A percentile compares a stretch with the other conserved stretches of the same genome.
phyloP scores from a whole-genome alignment of 2,888 invertebrate genomes.

The Leptogaster cylindrica region DNA sequence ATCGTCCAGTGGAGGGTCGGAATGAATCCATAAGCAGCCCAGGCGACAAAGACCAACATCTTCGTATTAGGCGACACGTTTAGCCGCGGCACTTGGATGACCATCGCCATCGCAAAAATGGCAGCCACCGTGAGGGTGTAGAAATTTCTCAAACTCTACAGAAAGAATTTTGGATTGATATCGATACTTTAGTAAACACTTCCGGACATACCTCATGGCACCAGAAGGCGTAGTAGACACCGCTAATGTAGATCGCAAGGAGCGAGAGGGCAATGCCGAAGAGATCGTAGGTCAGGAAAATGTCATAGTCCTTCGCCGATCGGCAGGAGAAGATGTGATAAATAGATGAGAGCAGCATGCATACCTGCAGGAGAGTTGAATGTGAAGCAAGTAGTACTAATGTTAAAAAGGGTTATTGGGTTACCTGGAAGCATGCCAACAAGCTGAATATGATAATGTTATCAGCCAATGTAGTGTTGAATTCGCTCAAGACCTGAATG shows the following conservation, averaged over 20 bases:
- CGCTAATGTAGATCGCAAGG: conserved; percentile 92
- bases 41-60: conserved; percentile 80
- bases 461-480: conserved; percentile 81
- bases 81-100: conserved; percentile 77
- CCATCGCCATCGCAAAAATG: conserved; percentile 82
- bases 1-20: conserved; percentile 92
- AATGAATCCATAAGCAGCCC: conserved; percentile 89
- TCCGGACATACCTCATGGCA: conserved; percentile 79
- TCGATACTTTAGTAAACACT: neutral
- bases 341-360: conserved; percentile 89
- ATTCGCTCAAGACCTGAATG: conserved; percentile 76
- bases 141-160: conserved; percentile 77
- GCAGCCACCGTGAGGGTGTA: conserved; percentile 82
- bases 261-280: conserved; percentile 92
- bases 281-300: conserved; percentile 88
- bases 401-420: too few relatives aligned
- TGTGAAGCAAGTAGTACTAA: too few relatives aligned
- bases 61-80: conserved; percentile 75
- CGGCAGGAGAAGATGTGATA: conserved; percentile 96
- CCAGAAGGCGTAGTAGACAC: conserved; percentile 97
- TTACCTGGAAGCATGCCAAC: conserved; percentile 86
- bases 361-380: too few relatives aligned
- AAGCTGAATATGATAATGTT: conserved; percentile 84
- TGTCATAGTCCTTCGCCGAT: conserved; percentile 83
- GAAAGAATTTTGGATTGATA: conserved; percentile 48